A percentile compares a stretch with the other conserved stretches of the same genome.
These are phyloP conservation scores for Bucco capensis DNA, from an alignment of 2,113 vertebrate genomes.

Conservation along the genomic window DNA sequence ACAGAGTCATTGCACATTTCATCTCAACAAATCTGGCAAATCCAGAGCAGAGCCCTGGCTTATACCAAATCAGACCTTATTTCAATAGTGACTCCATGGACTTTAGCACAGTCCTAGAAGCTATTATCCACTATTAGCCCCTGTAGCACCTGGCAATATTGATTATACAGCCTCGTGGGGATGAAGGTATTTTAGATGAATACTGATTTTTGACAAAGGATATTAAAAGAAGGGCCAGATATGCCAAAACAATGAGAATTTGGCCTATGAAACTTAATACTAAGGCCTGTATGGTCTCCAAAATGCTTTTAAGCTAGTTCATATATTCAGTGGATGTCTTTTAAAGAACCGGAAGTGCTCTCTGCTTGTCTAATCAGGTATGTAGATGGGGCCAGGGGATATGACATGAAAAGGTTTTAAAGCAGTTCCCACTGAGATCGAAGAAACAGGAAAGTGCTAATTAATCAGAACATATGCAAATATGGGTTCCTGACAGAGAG, in stretches of 20 bases:
- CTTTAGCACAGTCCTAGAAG: background rate
- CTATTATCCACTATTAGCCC: background rate
- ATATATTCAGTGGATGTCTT: background rate
- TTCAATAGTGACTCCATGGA: background rate
- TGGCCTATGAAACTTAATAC: background rate
- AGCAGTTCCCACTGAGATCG: too few species aligned
- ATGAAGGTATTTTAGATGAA: background rate
- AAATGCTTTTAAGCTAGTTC: background rate
- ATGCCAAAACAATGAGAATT: background rate
- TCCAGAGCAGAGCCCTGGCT: background rate
- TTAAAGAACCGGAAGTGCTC: background rate
- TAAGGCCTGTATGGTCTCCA: background rate
- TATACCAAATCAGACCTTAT: background rate
- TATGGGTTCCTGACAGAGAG: rapidly evolving
- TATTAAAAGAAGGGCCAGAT: background rate
- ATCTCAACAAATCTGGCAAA: too few species aligned
- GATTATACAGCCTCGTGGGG: background rate
- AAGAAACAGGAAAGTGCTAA: too few species aligned
- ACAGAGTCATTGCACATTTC: rapidly evolving
- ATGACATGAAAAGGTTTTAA: too few species aligned
- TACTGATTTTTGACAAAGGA: background rate
- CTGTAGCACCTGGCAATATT: background rate
- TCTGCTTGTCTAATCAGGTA: background rate
- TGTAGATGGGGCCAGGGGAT: background rate
- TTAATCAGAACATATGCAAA: background rate